Evolutionary conservation across 2,113 vertebrate species (phyloP).

Genomic region (Corythoichthys haematopterus): DNA sequence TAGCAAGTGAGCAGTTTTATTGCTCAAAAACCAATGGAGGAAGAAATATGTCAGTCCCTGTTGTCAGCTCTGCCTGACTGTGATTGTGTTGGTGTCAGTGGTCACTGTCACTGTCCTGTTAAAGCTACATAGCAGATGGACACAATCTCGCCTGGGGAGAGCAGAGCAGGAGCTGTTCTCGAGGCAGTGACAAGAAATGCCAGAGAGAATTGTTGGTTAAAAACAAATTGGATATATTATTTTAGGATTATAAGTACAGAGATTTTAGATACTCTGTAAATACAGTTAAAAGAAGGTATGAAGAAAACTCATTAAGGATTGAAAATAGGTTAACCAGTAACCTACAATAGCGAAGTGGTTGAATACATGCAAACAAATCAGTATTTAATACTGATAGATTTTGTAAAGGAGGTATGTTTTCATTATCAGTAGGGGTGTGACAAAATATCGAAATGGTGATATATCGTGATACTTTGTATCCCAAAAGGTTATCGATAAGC

Average conservation of each 20-base stretch:
- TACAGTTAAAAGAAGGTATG: slow-evolving; percentile 6
- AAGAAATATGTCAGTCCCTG: slow-evolving; percentile 38
- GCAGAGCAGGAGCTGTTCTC: not conserved
- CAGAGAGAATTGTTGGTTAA: not conserved
- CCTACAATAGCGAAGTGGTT: slow-evolving; percentile 5
- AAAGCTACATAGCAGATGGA: slow-evolving; percentile 52
- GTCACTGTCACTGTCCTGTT: slow-evolving; percentile 42
- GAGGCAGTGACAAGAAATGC: slow-evolving; percentile 25
- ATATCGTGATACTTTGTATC: too few relatives aligned
- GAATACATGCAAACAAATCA: slow-evolving; percentile 38
- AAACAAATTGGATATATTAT: slow-evolving; percentile 1
- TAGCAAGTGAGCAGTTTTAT: slow-evolving; percentile 47
- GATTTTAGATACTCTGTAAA: not conserved
- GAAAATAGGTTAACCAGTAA: not conserved
- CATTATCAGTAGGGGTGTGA: slow-evolving; percentile 15
- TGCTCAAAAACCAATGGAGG: slow-evolving; percentile 45
- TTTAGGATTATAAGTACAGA: slow-evolving; percentile 5
- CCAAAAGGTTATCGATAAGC: too few relatives aligned
- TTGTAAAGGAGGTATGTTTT: slow-evolving; percentile 15
- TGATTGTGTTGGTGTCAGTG: slow-evolving; percentile 38
- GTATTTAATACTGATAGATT: slow-evolving; percentile 14
- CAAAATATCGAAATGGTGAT: slow-evolving; percentile 7
- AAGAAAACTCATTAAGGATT: not conserved
- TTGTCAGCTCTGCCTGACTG: slow-evolving; percentile 22
- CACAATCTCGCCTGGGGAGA: slow-evolving; percentile 19